A percentile compares a stretch with the other conserved stretches of the same genome.
These are phyloP conservation scores for Betta splendens DNA, from an alignment of 2,797 vertebrate genomes.

Conservation along the genomic window DNA sequence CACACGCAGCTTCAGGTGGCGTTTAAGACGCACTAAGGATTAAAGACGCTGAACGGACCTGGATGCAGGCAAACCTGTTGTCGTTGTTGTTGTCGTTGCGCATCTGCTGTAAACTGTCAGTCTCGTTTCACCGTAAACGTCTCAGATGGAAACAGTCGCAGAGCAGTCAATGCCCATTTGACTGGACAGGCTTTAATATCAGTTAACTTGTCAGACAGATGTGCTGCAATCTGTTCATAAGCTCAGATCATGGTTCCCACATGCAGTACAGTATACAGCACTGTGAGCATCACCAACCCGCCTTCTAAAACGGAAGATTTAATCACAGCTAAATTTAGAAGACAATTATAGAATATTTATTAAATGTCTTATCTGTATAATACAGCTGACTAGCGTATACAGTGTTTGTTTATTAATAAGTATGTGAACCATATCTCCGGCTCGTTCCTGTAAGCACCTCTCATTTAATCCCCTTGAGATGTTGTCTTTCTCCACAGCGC, in stretches of 20 bases:
- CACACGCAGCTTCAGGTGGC: slow-evolving; percentile 2
- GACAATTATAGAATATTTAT: slow-evolving; percentile 51
- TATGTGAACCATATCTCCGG: slow-evolving; percentile 39
- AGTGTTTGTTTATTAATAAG: slow-evolving; percentile 57
- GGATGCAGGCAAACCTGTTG: too few species aligned
- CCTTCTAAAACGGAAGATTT: too few species aligned
- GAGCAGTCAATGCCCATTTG: slow-evolving; percentile 17
- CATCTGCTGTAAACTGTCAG: too few species aligned
- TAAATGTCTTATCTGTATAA: slow-evolving; percentile 50
- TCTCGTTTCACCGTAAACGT: neutral
- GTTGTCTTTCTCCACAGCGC: slow-evolving; percentile 55
- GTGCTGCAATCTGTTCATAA: slow-evolving; percentile 14
- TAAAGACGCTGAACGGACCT: slow-evolving; percentile 27
- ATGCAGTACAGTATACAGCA: too few species aligned
- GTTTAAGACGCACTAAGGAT: slow-evolving; percentile 22
- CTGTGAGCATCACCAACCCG: too few species aligned
- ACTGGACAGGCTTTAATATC: slow-evolving; percentile 12
- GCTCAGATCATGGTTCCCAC: slow-evolving; percentile 24
- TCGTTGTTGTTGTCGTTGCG: too few species aligned
- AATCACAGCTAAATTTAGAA: slow-evolving; percentile 48
- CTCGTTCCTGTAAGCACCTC: slow-evolving; percentile 55
- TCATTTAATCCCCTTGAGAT: slow-evolving; percentile 69
- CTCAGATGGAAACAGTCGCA: neutral
- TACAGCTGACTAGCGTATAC: slow-evolving; percentile 40
- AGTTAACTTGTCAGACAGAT: slow-evolving; percentile 25